A percentile compares a stretch with the other conserved stretches of the same genome.
These are phyloP conservation scores for Hydrozoanthus tunicans DNA, from an alignment of 64 coral and sea anemone species.

Conservation along the genomic window DNA sequence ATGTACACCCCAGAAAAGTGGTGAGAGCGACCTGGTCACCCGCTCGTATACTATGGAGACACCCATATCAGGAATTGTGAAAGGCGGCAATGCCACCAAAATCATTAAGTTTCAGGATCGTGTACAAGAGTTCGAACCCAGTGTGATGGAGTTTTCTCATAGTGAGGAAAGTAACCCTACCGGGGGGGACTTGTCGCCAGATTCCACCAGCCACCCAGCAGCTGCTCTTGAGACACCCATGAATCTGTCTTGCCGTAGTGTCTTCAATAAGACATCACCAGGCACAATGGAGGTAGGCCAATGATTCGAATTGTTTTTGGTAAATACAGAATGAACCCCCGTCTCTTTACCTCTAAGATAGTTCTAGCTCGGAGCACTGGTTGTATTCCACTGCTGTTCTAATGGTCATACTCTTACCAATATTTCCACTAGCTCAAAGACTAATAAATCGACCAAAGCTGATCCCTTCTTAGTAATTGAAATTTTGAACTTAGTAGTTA, in stretches of 20 bases:
- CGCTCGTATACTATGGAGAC: neutral
- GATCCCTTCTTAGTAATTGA: too few relatives aligned
- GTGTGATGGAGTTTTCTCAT: constrained; percentile 19
- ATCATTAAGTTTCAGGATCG: constrained; percentile 45
- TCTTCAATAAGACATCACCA: neutral
- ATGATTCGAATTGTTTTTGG: neutral
- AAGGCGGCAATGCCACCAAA: neutral
- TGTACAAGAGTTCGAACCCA: constrained; percentile 4
- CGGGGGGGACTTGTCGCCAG: neutral
- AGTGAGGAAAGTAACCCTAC: neutral
- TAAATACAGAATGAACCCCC: too few relatives aligned
- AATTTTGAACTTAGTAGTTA: too few relatives aligned
- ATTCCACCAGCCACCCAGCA: neutral
- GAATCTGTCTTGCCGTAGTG: neutral
- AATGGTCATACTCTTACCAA: too few relatives aligned
- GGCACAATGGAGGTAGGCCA: constrained; percentile 14
- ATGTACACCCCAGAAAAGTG: constrained; percentile 27
- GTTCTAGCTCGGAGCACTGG: too few relatives aligned
- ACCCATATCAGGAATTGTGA: constrained; percentile 24
- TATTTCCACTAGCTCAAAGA: too few relatives aligned
- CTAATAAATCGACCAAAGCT: too few relatives aligned
- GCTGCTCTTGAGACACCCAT: constrained; percentile 21
- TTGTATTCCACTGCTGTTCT: too few relatives aligned
- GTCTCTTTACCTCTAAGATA: too few relatives aligned
- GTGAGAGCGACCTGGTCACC: neutral